Base-by-base conservation (phyloP, 2,888 invertebrate genomes). In the Acleris emargana region DNA sequence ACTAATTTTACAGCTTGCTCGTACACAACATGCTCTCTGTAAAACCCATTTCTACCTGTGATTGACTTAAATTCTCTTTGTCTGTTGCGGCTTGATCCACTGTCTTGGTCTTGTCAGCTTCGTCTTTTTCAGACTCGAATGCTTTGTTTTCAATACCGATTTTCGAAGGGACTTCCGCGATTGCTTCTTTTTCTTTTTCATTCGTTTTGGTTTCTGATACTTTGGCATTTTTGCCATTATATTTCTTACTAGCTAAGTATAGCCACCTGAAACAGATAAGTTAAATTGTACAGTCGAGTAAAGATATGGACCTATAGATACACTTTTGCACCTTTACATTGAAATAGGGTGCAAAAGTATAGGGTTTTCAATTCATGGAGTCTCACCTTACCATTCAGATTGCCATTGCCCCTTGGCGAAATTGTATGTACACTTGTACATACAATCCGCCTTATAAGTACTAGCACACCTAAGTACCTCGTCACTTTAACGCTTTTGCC, bases 221-320 rank as follows among this genome's bases (percentile, higher is more conserved):
- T 74, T 38, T 38, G 38, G 13, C 13, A 13, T 38, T 38, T 38
- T 74, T 69, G n/a, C 58, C 71, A 67, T 75, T 74, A 25, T 95
- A 94, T 75, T 93, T 94, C 75, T 94, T 94, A 75, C 95, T 94
- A 58, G 95, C 95, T 71, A 94, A 85, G 81, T 95, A 95, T 83
- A 96, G 90, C 95, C 95, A 96, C 63, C 95, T 95, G 83, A 59
- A 91, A 92, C 32, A 4, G 42, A 67, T 54, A 11, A 9, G 17
- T 17, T 45, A 6, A n/a, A 22, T 22, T 43, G 32, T 32, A 38
- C 32, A 32, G 32, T 32, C 9, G 9, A 32, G 9, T 32, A 32
- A 25, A 32, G 32, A 9, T 32, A 3, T 32, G 9, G 1, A 32
- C 9, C 3, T 32, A 9, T 9, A 32, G 9, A 28, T 9, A 32